Evolutionary conservation across 2,797 vertebrate species (phyloP), one percentile per base, ranked within the genome.

Genomic region (Chaetophractus vellerosus): DNA sequence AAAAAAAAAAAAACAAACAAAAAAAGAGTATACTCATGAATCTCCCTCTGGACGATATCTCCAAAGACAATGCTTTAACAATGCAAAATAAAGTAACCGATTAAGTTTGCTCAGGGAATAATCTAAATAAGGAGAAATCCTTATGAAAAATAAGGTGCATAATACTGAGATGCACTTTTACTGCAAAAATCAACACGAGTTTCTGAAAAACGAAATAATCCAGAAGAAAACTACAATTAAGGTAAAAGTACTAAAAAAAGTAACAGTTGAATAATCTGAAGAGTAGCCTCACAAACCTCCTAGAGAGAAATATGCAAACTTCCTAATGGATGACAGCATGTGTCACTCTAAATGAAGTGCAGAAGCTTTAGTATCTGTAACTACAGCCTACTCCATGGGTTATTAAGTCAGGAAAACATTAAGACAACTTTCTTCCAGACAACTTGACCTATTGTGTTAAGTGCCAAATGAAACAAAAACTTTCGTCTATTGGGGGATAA

Each of bases 131-230:
- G 48, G 26, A 85, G 45, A 83, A 93, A 57, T 57, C 59, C 26
- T 90, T 79, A 48, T 31, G 33, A 81, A 21, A 88, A 74, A 33
- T 48, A 72, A 93, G 45, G 93, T 63, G 63, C 57, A 71, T 45
- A 95, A 84, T 16, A 33, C 55, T 78, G 45, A 94, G 21, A 71
- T 81, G 10, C 6, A 71, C 19, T 93, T 93, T 78, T 23, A 81
- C 5, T 38, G 91, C 48, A 92, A 79, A 38, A 94, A 87, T 83
- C 23, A 90, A 85, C 8, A 68, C 18, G 50, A 28, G 63, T 88
- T 96, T 87, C n/a, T 88, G 66, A 76, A 95, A 89, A 91, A 57
- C 28, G 12, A 93, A 96, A 36, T 61, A 89, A 88, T 45, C 7
- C 14, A 90, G 24, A 2, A 31, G n/a, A 80, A 74, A 76, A 88